Evolutionary conservation across 2,113 vertebrate species (phyloP).

Genomic region (Phycodurus eques): DNA sequence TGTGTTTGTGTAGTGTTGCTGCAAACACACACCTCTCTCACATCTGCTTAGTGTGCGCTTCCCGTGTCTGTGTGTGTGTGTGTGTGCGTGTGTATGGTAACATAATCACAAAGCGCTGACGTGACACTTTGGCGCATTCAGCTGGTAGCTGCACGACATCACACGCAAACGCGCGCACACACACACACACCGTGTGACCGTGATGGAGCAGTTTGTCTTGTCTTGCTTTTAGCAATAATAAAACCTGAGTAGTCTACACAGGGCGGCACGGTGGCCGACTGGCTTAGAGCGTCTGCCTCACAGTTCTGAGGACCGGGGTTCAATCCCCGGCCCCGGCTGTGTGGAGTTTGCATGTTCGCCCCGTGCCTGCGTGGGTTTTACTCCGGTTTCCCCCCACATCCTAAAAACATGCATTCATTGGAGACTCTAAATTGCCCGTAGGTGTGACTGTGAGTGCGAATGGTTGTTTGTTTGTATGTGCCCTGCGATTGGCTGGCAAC

Average conservation of each 20-base stretch:
- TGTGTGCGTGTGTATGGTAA: constrained; percentile 2
- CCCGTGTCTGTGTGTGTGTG: constrained; percentile 8
- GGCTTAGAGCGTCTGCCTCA: no score
- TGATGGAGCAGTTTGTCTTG: constrained; percentile 3
- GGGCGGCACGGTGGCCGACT: no score
- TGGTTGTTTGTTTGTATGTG: no score
- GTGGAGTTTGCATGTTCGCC: no score
- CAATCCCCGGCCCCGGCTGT: no score
- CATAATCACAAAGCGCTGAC: constrained; percentile 26
- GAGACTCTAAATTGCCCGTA: no score
- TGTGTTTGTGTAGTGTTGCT: constrained; percentile 70
- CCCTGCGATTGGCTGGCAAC: no score
- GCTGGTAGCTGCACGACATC: background rate
- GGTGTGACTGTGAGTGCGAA: no score
- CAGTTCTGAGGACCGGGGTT: no score
- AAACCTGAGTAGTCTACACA: background rate
- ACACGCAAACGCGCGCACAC: background rate
- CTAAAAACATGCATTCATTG: no score
- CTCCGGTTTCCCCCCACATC: no score
- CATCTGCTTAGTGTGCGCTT: constrained; percentile 52
- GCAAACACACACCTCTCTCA: constrained; percentile 39
- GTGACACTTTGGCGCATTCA: constrained; percentile 61
- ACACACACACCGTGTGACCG: constrained; percentile 3
- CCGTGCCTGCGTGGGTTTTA: no score
- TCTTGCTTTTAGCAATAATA: background rate